Conservation (phyloP, 1,140 invertebrate species). For the Antheraea mylitta region DNA sequence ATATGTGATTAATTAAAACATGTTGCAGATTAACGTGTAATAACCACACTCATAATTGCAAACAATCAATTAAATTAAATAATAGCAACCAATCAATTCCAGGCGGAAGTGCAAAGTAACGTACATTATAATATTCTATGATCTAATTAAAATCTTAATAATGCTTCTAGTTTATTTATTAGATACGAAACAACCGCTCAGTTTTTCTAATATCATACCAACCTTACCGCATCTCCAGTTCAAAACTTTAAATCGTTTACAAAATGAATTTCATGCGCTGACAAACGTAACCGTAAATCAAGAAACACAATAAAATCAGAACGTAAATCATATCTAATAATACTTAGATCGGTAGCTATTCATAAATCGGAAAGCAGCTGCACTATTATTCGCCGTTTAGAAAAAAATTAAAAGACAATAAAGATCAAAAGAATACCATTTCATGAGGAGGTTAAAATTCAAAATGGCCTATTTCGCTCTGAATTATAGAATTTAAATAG, state of each 20-base stretch:
- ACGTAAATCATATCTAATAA: not conserved
- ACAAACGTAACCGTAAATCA: too few species aligned
- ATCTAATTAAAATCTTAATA: too few species aligned
- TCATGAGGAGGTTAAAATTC: not conserved
- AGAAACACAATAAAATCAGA: not conserved
- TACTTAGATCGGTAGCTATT: not conserved
- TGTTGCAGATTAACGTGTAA: too few species aligned
- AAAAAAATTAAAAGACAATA: slow-evolving; percentile 12
- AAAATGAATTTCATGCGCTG: not conserved
- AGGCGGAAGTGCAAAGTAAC: too few species aligned
- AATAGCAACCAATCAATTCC: too few species aligned
- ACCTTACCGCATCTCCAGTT: not conserved
- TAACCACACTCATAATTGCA: too few species aligned
- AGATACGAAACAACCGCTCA: too few species aligned
- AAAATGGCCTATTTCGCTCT: not conserved
- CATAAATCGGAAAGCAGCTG: not conserved
- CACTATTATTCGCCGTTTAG: not conserved
- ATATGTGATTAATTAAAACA: too few species aligned
- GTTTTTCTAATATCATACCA: not conserved
- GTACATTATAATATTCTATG: too few species aligned
- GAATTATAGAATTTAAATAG: too few species aligned
- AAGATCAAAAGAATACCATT: slow-evolving; percentile 4
- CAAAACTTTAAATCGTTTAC: not conserved
- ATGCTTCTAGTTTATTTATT: too few species aligned
- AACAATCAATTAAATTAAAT: too few species aligned